Percentiles rank a stretch among this genome's conserved stretches.
Conservation (phyloP, 2,113 vertebrate species). For the Malaclemys terrapin region DNA sequence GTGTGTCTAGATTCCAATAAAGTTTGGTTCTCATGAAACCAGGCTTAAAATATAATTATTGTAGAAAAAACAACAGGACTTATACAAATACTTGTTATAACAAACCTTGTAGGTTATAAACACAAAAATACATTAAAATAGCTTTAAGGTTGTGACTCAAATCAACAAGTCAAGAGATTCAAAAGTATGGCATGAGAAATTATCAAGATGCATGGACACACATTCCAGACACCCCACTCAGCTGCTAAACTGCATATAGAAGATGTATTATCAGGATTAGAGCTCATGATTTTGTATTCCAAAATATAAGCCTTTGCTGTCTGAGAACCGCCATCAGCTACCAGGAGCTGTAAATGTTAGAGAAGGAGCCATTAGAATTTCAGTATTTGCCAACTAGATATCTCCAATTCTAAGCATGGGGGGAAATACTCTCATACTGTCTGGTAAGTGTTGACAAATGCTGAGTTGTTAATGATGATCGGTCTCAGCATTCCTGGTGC, state of each 20-base stretch:
- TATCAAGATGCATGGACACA: background rate
- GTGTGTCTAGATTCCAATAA: background rate
- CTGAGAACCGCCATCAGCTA: background rate
- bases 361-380: background rate
- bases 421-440: background rate
- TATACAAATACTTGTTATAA: background rate
- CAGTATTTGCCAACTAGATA: background rate
- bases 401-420: background rate
- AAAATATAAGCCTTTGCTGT: background rate
- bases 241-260: background rate
- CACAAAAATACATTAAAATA: background rate
- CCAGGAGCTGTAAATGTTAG: background rate
- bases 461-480: background rate
- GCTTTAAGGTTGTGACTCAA: background rate
- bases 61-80: background rate
- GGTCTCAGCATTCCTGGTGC: background rate
- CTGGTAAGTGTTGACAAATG: background rate
- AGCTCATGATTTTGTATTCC: background rate
- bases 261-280: background rate
- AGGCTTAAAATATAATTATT: background rate
- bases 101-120: background rate
- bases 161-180: background rate
- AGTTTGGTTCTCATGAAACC: background rate
- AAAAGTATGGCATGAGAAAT: background rate
- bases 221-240: background rate